Base-by-base conservation (phyloP, 2,888 invertebrate genomes). In the Chalcis sispes region DNA sequence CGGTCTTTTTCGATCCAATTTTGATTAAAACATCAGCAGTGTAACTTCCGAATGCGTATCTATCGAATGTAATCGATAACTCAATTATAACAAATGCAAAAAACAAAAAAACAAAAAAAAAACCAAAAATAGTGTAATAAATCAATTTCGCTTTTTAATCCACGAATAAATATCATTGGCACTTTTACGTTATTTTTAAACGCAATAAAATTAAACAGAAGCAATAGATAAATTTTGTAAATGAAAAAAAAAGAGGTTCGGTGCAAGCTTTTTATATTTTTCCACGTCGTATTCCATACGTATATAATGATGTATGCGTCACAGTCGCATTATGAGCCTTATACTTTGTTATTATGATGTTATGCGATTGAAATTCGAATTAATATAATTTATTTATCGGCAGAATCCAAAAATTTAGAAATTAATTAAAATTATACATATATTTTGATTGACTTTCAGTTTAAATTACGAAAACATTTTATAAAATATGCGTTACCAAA, bases 371-470 rank as follows among this genome's bases (percentile, higher is more conserved):
- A n/a, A n/a, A n/a, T n/a, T n/a, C 20, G 20, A 27, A 18, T 25
- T 27, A 15, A 27, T 27, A 52, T 52, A 15, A 5, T 42, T 46
- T 42, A 42, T 40, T 66, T 36, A 1, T 27, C 5, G 18, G 59
- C 50, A 61, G 40, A n/a, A 48, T 52, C 29, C 8, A 46, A 13
- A 18, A 58, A 18, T 8, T 46, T 13, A 5, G 15, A 59, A 32
- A 25, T 23, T 52, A 62, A 23, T 56, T 23, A 3, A 27, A 8
- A 40, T 23, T 32, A 8, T 40, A 25, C 18, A 2, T 36, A 46
- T 25, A 48, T n/a, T n/a, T n/a, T n/a, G 18, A 59, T 66, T 76
- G 76, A 50, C 76, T 76, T 76, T 69, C 76, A 76, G 72, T 72
- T 77, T 72, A 52, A 77, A 36, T 42, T 29, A n/a, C 18, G 23